Conservation (phyloP, 1,140 invertebrate species). For the Paracyclopina nana region DNA sequence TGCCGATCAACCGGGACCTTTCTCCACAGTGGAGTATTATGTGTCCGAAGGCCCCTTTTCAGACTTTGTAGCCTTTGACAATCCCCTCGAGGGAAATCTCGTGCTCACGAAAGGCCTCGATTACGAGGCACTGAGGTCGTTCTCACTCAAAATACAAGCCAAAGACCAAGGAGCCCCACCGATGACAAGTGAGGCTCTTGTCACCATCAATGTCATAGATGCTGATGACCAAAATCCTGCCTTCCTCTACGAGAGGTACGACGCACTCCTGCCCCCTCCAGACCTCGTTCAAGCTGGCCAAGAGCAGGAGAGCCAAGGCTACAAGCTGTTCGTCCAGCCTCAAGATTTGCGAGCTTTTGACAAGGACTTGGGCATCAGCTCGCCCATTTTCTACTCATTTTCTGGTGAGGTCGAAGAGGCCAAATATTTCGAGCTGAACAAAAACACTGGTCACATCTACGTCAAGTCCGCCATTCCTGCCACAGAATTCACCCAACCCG, state of each 20-base stretch:
- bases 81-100: slow-evolving; percentile 14
- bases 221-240: slow-evolving; percentile 77
- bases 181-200: slow-evolving; percentile 43
- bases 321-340: slow-evolving; percentile 10
- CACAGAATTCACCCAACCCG: slow-evolving; percentile 39
- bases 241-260: slow-evolving; percentile 55
- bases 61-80: slow-evolving; percentile 16
- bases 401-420: slow-evolving; percentile 2
- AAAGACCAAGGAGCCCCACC: slow-evolving; percentile 62
- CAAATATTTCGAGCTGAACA: slow-evolving; percentile 24
- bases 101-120: slow-evolving; percentile 4
- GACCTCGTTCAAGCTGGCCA: slow-evolving; percentile 33
- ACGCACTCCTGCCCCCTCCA: slow-evolving; percentile 42
- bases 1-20: slow-evolving; percentile 66
- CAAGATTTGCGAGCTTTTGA: slow-evolving; percentile 12
- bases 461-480: slow-evolving; percentile 37
- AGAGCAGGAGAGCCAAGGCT: slow-evolving; percentile 7
- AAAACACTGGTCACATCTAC: slow-evolving; percentile 37
- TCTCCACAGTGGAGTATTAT: slow-evolving; percentile 65
- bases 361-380: slow-evolving; percentile 11
- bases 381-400: slow-evolving; percentile 6
- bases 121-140: slow-evolving; percentile 29
- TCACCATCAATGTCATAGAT: slow-evolving; percentile 60
- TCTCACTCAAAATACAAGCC: slow-evolving; percentile 19
- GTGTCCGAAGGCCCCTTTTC: slow-evolving; percentile 50